phyloP scores from a whole-genome alignment of 2,113 vertebrate genomes.

The Lethenteron camtschaticum region DNA sequence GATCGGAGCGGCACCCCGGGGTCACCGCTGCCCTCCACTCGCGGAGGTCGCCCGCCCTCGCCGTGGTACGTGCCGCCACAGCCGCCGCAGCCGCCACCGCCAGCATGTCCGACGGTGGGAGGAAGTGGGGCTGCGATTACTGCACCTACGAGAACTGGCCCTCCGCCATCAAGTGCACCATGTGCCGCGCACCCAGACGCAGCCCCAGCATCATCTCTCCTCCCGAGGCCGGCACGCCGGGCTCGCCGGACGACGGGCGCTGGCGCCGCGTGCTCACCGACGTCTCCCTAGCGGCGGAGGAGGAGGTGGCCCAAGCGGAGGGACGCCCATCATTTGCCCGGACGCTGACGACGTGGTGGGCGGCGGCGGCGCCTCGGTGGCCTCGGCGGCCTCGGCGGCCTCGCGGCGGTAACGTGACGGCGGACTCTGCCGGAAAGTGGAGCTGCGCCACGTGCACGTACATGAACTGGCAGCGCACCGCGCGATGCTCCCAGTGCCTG shows the following conservation, averaged over 20 bases:
- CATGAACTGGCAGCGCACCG: not conserved
- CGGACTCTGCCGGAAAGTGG: not conserved
- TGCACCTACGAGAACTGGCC: conserved; percentile 5
- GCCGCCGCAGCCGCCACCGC: not conserved
- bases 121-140: conserved; percentile 1
- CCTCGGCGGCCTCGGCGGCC: too few relatives aligned
- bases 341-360: not conserved
- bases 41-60: too few relatives aligned
- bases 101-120: not conserved
- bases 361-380: too few relatives aligned
- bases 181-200: not conserved
- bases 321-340: conserved; percentile 1
- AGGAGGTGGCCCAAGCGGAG: not conserved
- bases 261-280: not conserved
- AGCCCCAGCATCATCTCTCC: not conserved
- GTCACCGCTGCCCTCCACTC: too few relatives aligned
- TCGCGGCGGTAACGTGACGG: not conserved
- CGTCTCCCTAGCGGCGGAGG: too few relatives aligned
- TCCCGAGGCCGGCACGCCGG: not conserved
- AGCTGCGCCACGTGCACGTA: conserved; percentile 1
- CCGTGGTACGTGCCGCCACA: too few relatives aligned
- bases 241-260: not conserved
- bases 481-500: conserved; percentile 1
- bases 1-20: too few relatives aligned
- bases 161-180: conserved; percentile 1